Evolutionary conservation across 2,888 invertebrate species (phyloP).

Genomic region (Ditula angustiorana): DNA sequence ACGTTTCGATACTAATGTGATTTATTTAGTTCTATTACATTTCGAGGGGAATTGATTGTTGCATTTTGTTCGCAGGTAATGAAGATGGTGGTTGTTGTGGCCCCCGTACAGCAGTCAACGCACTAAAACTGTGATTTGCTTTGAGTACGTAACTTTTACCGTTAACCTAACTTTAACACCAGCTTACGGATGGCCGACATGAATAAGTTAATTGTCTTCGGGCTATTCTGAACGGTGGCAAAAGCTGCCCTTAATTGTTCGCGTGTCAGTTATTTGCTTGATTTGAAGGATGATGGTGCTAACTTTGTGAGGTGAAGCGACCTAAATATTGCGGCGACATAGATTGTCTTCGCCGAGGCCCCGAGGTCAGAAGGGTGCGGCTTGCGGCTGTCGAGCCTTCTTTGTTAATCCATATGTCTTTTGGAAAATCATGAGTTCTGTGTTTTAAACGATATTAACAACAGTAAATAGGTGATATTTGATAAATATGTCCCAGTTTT

Average conservation of each 20-base stretch:
- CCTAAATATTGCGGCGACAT: constrained; percentile 54
- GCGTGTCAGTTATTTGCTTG: constrained; percentile 58
- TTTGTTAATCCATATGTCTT: constrained; percentile 18
- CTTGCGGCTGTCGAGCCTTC: constrained; percentile 33
- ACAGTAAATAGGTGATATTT: no score
- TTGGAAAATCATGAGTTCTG: no score
- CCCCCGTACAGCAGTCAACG: constrained; percentile 51
- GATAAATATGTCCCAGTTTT: no score
- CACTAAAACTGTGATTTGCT: constrained; percentile 50
- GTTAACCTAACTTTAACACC: background rate
- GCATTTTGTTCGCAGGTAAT: constrained; percentile 59
- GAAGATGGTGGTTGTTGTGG: constrained; percentile 53
- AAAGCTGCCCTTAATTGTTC: constrained; percentile 61
- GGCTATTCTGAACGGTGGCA: constrained; percentile 44
- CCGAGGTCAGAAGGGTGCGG: constrained; percentile 40
- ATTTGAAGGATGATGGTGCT: constrained; percentile 65
- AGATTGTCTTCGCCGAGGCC: constrained; percentile 39
- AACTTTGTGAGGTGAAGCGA: constrained; percentile 58
- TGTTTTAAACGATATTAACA: no score
- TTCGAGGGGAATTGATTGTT: background rate
- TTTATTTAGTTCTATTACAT: background rate
- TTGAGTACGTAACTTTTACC: constrained; percentile 56
- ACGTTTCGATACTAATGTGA: no score
- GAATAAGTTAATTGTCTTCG: constrained; percentile 39
- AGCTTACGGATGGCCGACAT: constrained; percentile 1